Evolutionary conservation across 2,888 invertebrate genomes (phyloP).

Genomic region (Apamea anceps): DNA sequence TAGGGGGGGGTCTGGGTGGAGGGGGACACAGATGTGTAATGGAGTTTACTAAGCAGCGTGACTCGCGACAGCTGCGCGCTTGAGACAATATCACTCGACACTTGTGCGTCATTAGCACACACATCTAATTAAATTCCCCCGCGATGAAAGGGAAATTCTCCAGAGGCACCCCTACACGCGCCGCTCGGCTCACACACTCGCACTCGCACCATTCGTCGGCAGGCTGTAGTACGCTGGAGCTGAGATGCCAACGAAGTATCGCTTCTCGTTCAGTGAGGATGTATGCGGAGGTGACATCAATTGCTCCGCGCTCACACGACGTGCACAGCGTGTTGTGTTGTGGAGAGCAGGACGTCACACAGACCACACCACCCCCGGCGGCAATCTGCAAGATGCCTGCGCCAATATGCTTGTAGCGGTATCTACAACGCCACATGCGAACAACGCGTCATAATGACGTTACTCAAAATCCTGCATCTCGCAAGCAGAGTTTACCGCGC

Average conservation of each 20-base stretch:
- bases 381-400: neutral
- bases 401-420: too few species aligned
- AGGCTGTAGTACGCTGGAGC: neutral
- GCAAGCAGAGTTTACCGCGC: too few species aligned
- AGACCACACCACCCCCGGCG: neutral
- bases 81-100: constrained; percentile 18
- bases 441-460: too few species aligned
- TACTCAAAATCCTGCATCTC: too few species aligned
- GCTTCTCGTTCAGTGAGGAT: neutral
- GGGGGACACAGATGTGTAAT: neutral
- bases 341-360: neutral
- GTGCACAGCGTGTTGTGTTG: neutral
- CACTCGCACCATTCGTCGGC: neutral
- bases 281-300: neutral
- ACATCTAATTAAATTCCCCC: constrained; percentile 38
- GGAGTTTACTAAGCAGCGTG: constrained; percentile 24
- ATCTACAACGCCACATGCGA: too few species aligned
- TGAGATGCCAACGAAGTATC: neutral
- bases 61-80: constrained; percentile 33
- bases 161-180: neutral
- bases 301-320: neutral
- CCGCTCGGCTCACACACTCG: neutral
- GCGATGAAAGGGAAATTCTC: constrained; percentile 15
- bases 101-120: constrained; percentile 26
- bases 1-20: neutral